Evolutionary conservation across 2,113 vertebrate species (phyloP), one percentile per base, ranked within the genome.

Genomic region (Centropus unirufus): DNA sequence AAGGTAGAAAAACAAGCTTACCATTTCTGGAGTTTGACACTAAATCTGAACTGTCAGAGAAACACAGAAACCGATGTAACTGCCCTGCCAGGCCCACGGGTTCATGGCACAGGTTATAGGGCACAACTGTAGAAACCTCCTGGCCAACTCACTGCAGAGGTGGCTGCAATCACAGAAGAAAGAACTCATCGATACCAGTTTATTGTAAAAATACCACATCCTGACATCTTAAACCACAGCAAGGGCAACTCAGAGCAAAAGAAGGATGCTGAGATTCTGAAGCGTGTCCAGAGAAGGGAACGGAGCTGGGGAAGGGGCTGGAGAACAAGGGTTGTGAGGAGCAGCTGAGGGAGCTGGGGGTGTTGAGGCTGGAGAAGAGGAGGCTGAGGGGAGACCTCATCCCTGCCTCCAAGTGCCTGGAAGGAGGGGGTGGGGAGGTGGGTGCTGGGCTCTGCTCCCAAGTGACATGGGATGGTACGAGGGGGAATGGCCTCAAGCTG

Each of bases 1-100:
- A 91, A 97, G 79, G 90, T 29, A 97, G 63, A 97, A 87, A 96
- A 79, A 85, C 3, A 90, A 32, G 62, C 40, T 96, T 87, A 97
- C 5, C 9, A 72, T 40, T 90, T 92, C 74, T 69, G 55, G 87
- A 67, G 12, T 34, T 78, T 67, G 47, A 15, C 32, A 42, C 13
- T 47, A 42, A 66, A 80, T n/a, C 3, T 51, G 58, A 52, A 69
- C 51, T 46, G 80, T 7, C 39, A 70, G 8, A 8, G 30, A 72
- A 66, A 69, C 22, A 9, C 7, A 63, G 0, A 0, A 55, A 81
- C 51, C 16, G 39, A 78, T 52, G 23, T 21, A 67, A 82, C 3
- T 21, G 17, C 22, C n/a, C 4, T 27, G 32, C 27, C 24, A 61
- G 16, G 18, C 30, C 27, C 8, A 14, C 10, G 3, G 61, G 86